Conservation (phyloP, 2,797 vertebrate genomes). For the Ctenochaetus hawaiiensis region DNA sequence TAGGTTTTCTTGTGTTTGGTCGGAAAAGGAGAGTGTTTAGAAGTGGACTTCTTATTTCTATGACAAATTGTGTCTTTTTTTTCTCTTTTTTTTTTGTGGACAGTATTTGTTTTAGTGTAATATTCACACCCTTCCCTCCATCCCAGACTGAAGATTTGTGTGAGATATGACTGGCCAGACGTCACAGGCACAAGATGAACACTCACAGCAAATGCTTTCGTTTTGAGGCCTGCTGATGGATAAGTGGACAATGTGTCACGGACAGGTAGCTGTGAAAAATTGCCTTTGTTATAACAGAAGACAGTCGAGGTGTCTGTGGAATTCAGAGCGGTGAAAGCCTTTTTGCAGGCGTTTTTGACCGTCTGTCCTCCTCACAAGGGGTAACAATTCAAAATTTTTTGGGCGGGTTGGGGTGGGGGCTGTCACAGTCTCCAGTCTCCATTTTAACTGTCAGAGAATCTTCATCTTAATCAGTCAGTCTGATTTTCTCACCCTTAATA, state of each 20-base stretch:
- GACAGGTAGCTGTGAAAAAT: constrained; percentile 80
- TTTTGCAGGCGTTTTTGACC: constrained; percentile 53
- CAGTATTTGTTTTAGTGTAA: constrained; percentile 22
- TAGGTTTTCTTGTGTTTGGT: constrained; percentile 45
- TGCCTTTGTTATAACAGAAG: constrained; percentile 63
- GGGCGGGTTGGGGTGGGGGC: too few relatives aligned
- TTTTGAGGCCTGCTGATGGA: constrained; percentile 71
- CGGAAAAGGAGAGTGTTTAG: constrained; percentile 13
- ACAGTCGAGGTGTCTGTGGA: constrained; percentile 73
- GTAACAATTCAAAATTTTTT: constrained; percentile 27
- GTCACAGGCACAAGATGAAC: constrained; percentile 59
- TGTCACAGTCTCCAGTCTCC: neutral
- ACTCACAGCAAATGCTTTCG: constrained; percentile 72
- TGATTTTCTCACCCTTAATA: neutral
- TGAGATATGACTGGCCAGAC: constrained; percentile 47
- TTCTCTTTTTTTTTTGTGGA: constrained; percentile 15
- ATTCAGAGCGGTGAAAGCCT: constrained; percentile 70
- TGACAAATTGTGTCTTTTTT: constrained; percentile 15
- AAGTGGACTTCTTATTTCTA: constrained; percentile 44
- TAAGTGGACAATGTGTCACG: constrained; percentile 77
- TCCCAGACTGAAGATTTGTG: constrained; percentile 16
- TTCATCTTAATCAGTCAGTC: neutral
- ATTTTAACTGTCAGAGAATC: constrained; percentile 20
- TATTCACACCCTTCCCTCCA: constrained; percentile 38
- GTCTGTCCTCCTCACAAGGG: constrained; percentile 38